These are phyloP conservation scores for Anguilla rostrata DNA, from an alignment of 2,113 vertebrate genomes.

Conservation along the genomic window DNA sequence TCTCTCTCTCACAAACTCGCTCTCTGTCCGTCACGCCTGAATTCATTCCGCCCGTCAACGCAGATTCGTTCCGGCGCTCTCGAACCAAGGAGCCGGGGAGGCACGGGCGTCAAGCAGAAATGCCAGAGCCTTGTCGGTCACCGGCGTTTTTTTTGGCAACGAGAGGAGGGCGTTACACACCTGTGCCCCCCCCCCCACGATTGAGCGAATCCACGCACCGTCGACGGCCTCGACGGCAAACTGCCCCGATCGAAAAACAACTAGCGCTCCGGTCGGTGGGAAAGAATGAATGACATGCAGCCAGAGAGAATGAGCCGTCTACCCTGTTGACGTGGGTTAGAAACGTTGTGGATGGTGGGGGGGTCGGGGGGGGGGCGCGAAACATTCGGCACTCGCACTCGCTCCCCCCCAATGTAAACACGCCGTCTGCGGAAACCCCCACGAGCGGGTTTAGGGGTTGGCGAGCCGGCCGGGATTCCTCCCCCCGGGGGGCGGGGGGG, in stretches of 20 bases:
- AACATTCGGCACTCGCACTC: not conserved
- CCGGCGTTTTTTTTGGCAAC: no score
- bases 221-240: not conserved
- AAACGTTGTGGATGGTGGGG: no score
- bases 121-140: no score
- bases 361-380: not conserved
- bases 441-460: not conserved
- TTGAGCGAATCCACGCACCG: not conserved
- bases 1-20: not conserved
- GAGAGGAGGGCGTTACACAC: no score
- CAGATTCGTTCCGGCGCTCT: no score
- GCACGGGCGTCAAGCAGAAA: not conserved
- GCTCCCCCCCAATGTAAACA: not conserved
- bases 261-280: not conserved
- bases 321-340: no score
- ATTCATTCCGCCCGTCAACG: not conserved
- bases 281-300: not conserved
- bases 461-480: not conserved
- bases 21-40: not conserved
- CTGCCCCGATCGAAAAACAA: not conserved
- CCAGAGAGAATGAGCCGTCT: not conserved
- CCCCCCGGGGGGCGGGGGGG: not conserved
- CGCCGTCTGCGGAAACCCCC: not conserved
- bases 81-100: no score
- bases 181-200: no score